Conservation (phyloP, 2,113 vertebrate species). For the Proterorhinus semilunaris region DNA sequence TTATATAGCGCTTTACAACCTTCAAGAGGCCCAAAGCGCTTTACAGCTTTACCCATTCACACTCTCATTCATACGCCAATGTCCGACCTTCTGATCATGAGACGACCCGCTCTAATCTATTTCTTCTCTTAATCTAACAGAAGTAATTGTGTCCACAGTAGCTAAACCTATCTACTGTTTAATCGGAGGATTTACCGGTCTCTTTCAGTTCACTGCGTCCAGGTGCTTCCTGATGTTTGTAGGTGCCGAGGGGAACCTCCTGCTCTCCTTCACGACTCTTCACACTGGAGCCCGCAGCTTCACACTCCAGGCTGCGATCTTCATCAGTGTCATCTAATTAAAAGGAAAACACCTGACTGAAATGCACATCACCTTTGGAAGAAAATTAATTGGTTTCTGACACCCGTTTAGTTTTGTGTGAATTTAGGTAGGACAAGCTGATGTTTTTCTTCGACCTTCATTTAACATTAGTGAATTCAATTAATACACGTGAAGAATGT, state of each 20-base stretch:
- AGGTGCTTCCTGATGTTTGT: conserved; percentile 30
- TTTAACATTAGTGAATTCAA: too few species aligned
- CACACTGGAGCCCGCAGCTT: conserved; percentile 27
- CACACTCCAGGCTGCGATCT: conserved; percentile 27
- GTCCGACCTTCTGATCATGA: too few species aligned
- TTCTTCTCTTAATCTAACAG: too few species aligned
- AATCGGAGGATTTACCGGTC: conserved; percentile 40
- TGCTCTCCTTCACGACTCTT: conserved; percentile 54
- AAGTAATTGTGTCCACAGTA: not conserved
- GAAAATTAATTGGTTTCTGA: not conserved
- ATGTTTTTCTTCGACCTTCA: not conserved
- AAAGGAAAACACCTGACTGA: not conserved
- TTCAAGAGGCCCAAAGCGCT: too few species aligned
- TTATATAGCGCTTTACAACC: too few species aligned
- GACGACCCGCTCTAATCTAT: too few species aligned
- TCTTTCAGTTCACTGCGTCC: conserved; percentile 27
- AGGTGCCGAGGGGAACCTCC: conserved; percentile 58
- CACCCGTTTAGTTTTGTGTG: not conserved
- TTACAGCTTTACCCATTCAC: too few species aligned
- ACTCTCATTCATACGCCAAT: too few species aligned
- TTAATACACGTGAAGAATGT: too few species aligned
- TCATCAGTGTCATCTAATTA: conserved; percentile 25
- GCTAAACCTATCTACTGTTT: too few species aligned
- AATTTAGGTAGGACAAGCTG: not conserved
- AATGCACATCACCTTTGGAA: not conserved